These are phyloP conservation scores for Lophotriccus pileatus DNA, from an alignment of 2,797 vertebrate species.

Conservation along the genomic window DNA sequence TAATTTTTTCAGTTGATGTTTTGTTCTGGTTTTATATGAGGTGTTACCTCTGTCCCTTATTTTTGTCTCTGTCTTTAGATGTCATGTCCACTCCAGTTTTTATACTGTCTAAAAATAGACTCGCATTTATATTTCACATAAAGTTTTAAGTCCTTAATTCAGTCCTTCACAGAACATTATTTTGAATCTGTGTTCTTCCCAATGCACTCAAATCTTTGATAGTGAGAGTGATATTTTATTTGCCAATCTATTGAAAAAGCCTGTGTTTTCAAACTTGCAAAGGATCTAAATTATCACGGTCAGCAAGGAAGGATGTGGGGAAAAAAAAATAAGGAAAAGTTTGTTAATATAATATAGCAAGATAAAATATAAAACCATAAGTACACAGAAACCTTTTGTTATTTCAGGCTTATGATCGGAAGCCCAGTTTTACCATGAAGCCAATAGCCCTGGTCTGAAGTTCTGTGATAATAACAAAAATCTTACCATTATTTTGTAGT, in stretches of 20 bases:
- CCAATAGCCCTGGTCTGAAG: background rate
- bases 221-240: background rate
- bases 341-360: background rate
- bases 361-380: background rate
- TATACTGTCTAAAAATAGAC: background rate
- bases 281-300: background rate
- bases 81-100: background rate
- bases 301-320: background rate
- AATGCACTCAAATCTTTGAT: background rate
- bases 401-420: background rate
- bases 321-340: fast-evolving
- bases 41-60: background rate
- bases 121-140: background rate
- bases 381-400: background rate
- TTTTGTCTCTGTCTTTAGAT: background rate
- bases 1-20: background rate
- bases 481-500: background rate
- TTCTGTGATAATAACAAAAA: background rate
- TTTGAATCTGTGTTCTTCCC: background rate
- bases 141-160: background rate
- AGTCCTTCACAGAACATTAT: background rate
- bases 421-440: background rate
- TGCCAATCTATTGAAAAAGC: background rate
- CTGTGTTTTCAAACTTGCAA: background rate
- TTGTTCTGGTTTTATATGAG: background rate